These are phyloP conservation scores for Prionailurus viverrinus DNA, from an alignment of 2,113 vertebrate species.

Conservation along the genomic window DNA sequence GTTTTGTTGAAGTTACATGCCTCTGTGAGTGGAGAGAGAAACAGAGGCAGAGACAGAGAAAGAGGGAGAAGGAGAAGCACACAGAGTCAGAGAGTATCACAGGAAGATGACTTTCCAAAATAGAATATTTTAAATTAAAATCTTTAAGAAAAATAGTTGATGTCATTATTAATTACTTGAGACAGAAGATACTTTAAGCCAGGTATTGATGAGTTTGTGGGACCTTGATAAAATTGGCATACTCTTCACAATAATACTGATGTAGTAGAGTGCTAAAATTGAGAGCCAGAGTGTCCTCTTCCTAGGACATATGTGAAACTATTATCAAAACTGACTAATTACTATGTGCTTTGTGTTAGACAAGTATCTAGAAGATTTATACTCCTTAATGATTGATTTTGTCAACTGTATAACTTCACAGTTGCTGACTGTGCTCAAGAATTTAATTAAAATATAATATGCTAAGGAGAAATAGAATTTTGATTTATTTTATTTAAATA, in stretches of 20 bases:
- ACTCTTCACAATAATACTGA: not conserved
- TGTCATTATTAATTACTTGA: not conserved
- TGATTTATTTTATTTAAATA: slow-evolving; percentile 78
- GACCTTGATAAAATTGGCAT: not conserved
- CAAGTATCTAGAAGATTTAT: not conserved
- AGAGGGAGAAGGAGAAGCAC: not conserved
- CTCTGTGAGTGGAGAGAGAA: not conserved
- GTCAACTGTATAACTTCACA: slow-evolving; percentile 42
- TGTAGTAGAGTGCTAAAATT: not conserved
- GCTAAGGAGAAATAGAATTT: slow-evolving; percentile 53
- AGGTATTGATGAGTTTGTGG: not conserved
- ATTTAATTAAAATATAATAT: slow-evolving; percentile 70
- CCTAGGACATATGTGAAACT: not conserved
- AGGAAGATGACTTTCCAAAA: not conserved
- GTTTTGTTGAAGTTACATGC: not conserved
- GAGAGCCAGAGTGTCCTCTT: not conserved
- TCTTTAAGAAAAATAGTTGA: not conserved
- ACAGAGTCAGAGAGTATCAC: not conserved
- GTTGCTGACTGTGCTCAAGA: slow-evolving; percentile 36
- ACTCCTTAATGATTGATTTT: slow-evolving; percentile 55
- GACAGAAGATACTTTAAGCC: not conserved
- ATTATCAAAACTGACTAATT: slow-evolving; percentile 25
- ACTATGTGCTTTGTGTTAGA: not conserved
- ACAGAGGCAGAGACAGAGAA: not conserved
- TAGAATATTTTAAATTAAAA: not conserved